Evolutionary conservation across 2,797 vertebrate species (phyloP).

Genomic region (Pteropus rufus): DNA sequence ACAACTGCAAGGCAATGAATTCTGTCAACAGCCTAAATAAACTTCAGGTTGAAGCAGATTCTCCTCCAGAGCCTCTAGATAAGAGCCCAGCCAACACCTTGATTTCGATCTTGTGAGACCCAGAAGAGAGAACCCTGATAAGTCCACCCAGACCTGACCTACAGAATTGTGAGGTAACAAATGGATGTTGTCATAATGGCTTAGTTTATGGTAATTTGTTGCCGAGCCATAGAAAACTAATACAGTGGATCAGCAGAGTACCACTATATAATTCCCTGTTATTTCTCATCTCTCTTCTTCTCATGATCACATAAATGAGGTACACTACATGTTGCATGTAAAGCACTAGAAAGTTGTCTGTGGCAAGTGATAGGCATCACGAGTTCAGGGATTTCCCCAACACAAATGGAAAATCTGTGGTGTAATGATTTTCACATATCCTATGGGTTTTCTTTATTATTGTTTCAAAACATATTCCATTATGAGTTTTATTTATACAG

Average conservation of each 20-base stretch:
- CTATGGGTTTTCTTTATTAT: neutral
- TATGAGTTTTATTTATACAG: neutral
- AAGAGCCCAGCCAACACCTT: neutral
- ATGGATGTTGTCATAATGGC: neutral
- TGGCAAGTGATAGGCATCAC: neutral
- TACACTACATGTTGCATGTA: neutral
- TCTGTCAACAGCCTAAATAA: neutral
- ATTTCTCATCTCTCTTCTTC: neutral
- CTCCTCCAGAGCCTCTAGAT: neutral
- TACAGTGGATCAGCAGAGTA: neutral
- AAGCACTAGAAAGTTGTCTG: neutral
- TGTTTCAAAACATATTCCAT: constrained; percentile 6
- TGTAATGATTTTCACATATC: neutral
- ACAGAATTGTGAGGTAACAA: neutral
- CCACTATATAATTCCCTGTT: neutral
- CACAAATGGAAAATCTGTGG: neutral
- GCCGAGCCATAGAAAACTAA: neutral
- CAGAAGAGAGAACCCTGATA: neutral
- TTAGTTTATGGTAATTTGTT: neutral
- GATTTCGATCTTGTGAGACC: neutral
- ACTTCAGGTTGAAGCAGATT: neutral
- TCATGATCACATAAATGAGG: neutral
- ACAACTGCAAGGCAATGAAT: neutral
- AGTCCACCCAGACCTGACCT: neutral
- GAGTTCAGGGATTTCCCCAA: neutral